These are phyloP conservation scores for Microdon myrmicae DNA, from an alignment of 2,888 invertebrate species.

Conservation along the genomic window DNA sequence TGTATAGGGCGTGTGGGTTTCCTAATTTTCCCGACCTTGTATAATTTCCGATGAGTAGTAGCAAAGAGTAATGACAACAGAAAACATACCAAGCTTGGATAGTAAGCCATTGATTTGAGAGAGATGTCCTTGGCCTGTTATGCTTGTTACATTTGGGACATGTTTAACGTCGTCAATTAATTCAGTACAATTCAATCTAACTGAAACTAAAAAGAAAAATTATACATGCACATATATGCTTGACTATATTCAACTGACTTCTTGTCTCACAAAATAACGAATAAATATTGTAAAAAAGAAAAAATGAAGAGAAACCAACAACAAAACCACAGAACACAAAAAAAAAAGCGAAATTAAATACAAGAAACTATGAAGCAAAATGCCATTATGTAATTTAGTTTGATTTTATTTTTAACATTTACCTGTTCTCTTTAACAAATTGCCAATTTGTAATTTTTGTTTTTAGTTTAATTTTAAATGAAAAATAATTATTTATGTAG, in stretches of 20 bases:
- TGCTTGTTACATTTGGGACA: too few species aligned
- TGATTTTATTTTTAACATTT: conserved; percentile 23
- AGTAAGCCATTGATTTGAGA: conserved; percentile 32
- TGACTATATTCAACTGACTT: too few species aligned
- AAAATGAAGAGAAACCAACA: too few species aligned
- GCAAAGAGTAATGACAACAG: neutral
- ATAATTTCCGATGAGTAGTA: neutral
- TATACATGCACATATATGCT: too few species aligned
- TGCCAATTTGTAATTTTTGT: conserved; percentile 26
- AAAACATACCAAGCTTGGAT: conserved; percentile 4
- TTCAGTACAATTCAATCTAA: too few species aligned
- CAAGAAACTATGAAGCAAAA: conserved; percentile 29
- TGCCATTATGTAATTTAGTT: conserved; percentile 37
- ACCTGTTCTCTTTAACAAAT: conserved; percentile 12
- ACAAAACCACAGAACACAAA: conserved; percentile 2
- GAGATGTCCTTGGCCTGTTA: conserved; percentile 24
- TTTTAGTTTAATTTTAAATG: conserved; percentile 29
- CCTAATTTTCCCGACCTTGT: too few species aligned
- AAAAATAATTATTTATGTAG: conserved; percentile 36
- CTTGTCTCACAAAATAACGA: too few species aligned
- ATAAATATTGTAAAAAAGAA: too few species aligned
- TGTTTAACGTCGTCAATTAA: too few species aligned
- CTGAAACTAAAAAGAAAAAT: too few species aligned
- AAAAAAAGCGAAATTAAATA: conserved; percentile 6
- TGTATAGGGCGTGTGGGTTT: too few species aligned